A percentile compares a stretch with the other conserved stretches of the same genome.
phyloP scores from a whole-genome alignment of 2,797 vertebrate genomes.

The Neoniphon sammara region DNA sequence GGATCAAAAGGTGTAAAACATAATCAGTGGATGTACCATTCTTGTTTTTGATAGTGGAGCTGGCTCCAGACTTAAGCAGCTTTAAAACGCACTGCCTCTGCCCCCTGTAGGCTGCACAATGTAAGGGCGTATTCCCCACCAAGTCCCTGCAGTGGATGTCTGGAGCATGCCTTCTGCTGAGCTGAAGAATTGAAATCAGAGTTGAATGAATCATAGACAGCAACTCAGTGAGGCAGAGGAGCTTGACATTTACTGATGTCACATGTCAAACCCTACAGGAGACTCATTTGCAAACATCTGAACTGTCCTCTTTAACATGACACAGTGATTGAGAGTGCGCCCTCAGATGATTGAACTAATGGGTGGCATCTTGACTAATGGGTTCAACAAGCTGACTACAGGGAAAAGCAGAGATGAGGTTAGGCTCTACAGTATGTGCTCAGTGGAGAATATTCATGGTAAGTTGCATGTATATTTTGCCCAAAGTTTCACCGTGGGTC shows the following conservation, averaged over 20 bases:
- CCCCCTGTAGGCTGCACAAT: conserved; percentile 92
- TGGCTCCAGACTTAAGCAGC: conserved; percentile 89
- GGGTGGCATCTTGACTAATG: background rate
- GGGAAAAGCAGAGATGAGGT: background rate
- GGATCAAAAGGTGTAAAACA: conserved; percentile 18
- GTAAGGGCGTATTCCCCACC: conserved; percentile 92
- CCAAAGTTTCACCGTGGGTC: conserved; percentile 16
- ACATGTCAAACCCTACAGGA: background rate
- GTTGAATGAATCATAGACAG: background rate
- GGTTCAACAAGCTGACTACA: background rate
- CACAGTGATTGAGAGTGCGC: background rate
- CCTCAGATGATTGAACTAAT: background rate
- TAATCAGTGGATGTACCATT: conserved; percentile 79
- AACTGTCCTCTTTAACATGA: background rate
- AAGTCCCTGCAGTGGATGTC: conserved; percentile 90
- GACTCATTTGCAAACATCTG: background rate
- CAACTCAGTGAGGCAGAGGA: background rate
- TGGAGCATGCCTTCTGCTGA: conserved; percentile 84
- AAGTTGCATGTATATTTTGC: background rate
- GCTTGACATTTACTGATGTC: background rate
- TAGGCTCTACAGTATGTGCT: background rate
- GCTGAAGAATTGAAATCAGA: conserved; percentile 71
- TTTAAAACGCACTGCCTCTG: conserved; percentile 89
- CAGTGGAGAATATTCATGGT: background rate
- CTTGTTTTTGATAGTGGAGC: conserved; percentile 85